These are phyloP conservation scores for Stenodera caucasica DNA, from an alignment of 2,888 invertebrate genomes.

Conservation along the genomic window DNA sequence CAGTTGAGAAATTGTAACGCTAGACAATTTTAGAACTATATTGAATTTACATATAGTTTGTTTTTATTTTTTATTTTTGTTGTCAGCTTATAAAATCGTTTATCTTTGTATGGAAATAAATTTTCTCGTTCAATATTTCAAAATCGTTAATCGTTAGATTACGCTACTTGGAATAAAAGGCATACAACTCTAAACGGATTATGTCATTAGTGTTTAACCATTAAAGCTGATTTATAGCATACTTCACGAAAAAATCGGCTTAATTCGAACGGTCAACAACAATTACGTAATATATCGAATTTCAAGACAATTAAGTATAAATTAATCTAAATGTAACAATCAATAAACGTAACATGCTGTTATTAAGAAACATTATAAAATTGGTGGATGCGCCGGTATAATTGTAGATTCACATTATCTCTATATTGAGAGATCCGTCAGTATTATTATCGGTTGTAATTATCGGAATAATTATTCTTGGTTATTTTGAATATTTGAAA, in stretches of 20 bases:
- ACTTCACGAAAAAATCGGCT: background rate
- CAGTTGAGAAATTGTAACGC: background rate
- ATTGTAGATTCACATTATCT: background rate
- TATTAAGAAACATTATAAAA: background rate
- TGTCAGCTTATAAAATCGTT: background rate
- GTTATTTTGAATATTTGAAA: no score
- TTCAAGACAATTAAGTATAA: background rate
- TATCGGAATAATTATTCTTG: no score
- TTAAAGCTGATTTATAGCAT: conserved; percentile 18
- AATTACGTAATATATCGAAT: background rate
- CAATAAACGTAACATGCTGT: background rate
- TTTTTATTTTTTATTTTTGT: conserved; percentile 3
- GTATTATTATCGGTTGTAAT: no score
- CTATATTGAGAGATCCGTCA: no score
- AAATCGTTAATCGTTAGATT: conserved; percentile 14
- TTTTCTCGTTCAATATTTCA: conserved; percentile 5
- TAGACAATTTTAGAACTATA: background rate
- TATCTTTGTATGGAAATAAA: no score
- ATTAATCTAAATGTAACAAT: background rate
- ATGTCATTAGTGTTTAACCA: conserved; percentile 17
- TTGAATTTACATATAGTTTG: background rate
- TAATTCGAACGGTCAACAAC: background rate
- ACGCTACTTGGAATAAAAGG: conserved; percentile 1
- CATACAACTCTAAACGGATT: conserved; percentile 14
- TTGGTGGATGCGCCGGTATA: background rate